Base-by-base conservation (phyloP, 2,113 vertebrate species). In the Platysteira castanea region DNA sequence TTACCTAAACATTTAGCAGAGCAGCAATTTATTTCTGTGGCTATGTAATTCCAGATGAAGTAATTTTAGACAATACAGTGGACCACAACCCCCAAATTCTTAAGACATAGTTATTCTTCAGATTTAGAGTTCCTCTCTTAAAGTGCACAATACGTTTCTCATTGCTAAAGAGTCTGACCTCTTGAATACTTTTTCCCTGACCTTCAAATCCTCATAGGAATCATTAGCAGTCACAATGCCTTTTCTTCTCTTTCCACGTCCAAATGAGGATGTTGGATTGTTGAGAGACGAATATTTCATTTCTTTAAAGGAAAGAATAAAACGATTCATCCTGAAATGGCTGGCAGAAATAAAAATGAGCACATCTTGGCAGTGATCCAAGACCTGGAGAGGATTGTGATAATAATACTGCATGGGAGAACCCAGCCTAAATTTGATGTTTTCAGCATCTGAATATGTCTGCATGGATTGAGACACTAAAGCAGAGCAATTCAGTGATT, bases 261-360 rank as follows among this genome's bases (percentile, higher is more conserved):
- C 57, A 94, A 85, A 89, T 73, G 65, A 82, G 37, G n/a, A 50
- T 41, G 21, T 42, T 91, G n/a, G 59, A 76, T 76, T 94, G 46
- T 89, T 63, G 52, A 84, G 68, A 93, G 56, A 87, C 1, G 1
- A 89, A 30, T 70, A 33, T 69, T 93, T 86, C 15, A 28, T 87
- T 93, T 96, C 31, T 92, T 88, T 93, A 73, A 87, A 87, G 46
- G 53, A 91, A 92, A 87, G 78, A 68, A 75, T 82, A 65, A 89
- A 92, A 52, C 33, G 87, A 35, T 79, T 89, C 20, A 47, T 84
- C 33, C 60, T 90, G 77, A 84, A 95, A 78, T 84, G 81, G 49
- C 57, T 89, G 41, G 41, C 84, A 93, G 77, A 94, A 95, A 54
- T 74, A 30, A 92, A 93, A 93, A 78, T 90, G 60, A 77, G 46